A percentile compares a stretch with the other conserved stretches of the same genome.
These are phyloP conservation scores for Bufo gargarizans DNA, from an alignment of 2,113 vertebrate species.

Conservation along the genomic window DNA sequence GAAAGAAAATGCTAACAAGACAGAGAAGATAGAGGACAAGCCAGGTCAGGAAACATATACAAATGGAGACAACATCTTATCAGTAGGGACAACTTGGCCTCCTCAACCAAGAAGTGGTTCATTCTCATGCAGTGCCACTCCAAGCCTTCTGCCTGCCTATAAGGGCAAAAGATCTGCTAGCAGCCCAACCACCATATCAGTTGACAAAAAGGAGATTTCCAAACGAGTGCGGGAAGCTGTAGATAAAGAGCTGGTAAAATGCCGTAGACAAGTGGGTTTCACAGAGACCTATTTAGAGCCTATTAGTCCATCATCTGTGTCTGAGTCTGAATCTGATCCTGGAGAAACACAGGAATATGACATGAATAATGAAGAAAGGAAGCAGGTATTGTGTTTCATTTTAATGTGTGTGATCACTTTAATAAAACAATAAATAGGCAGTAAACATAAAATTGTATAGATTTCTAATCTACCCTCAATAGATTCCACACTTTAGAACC, in stretches of 20 bases:
- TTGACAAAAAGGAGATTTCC: slow-evolving; percentile 64
- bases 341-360: slow-evolving; percentile 58
- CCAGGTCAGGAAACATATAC: slow-evolving; percentile 45
- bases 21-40: not conserved
- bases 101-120: slow-evolving; percentile 54
- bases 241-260: slow-evolving; percentile 76
- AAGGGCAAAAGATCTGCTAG: slow-evolving; percentile 60
- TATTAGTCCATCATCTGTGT: slow-evolving; percentile 60
- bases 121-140: slow-evolving; percentile 50
- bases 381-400: slow-evolving; percentile 75
- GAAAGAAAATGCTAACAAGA: slow-evolving; percentile 50
- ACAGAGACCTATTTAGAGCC: slow-evolving; percentile 62
- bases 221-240: slow-evolving; percentile 65
- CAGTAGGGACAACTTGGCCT: slow-evolving; percentile 33
- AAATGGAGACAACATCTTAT: not conserved
- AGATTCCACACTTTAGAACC: no score
- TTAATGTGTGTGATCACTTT: no score
- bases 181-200: slow-evolving; percentile 60
- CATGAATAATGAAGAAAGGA: slow-evolving; percentile 74
- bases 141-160: not conserved
- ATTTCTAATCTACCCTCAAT: no score
- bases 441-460: no score
- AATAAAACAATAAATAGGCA: no score
- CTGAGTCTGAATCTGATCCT: slow-evolving; percentile 65
- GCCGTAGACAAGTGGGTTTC: slow-evolving; percentile 72